Base-by-base conservation (phyloP, 2,888 invertebrate genomes). In the Polyommatus icarus region DNA sequence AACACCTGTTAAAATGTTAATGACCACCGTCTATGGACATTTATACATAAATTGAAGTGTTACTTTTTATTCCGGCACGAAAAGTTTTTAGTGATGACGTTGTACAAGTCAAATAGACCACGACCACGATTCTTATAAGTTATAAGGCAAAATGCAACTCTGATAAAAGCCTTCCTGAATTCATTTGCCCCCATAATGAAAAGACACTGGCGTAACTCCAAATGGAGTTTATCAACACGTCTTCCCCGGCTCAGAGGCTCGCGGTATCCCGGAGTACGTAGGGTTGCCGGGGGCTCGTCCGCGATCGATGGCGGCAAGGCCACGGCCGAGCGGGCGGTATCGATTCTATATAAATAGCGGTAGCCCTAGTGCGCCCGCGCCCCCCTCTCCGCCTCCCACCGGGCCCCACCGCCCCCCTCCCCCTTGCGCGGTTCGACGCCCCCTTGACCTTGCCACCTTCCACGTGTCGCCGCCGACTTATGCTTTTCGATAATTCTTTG, bases 331-430 rank as follows among this genome's bases (percentile, higher is more conserved):
- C 81, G 84, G 84, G 84, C 80, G 81, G 82, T 91, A 93, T 93
- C 91, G 93, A 93, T 92, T 88, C 84, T 84, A 83, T 93, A 93
- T 93, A 92, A 92, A 93, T 93, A 93, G 93, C 87, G 83, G 80
- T 87, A 91, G 91, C 92, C 84, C 86, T 83, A 82, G 82, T 85
- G 82, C 83, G 83, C 82, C 82, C 82, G 83, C 82, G 83, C 83
- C 79, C 81, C 81, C 79, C 79, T 77, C 73, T 80, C 80, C 82
- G 80, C 80, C 81, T 80, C 79, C 78, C 78, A 71, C 80, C 85
- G 89, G 82, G 80, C 29, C 46, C 82, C 85, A 88, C 87, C 82
- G 79, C 12, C 83, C 79, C 79, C 81, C 81, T 78, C 78, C 75
- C 79, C 78, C 82, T 79, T 79, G 72, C 80, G 79, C 80, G 78